Conservation (phyloP, 1,140 invertebrate genomes). For the Portunus trituberculatus region DNA sequence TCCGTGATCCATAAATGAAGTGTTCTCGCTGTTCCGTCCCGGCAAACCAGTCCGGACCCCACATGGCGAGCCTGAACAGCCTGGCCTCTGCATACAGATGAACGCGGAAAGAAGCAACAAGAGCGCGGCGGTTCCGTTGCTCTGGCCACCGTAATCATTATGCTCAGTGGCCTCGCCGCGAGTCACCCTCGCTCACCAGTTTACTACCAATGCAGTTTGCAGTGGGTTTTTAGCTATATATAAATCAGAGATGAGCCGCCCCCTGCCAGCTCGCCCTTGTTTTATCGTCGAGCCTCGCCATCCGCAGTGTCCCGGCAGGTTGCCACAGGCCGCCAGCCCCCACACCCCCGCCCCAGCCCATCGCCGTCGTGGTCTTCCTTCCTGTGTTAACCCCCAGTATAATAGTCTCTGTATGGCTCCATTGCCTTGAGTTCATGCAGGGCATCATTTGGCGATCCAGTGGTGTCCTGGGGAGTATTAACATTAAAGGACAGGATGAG, state of each 20-base stretch:
- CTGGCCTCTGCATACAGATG: constrained; percentile 17
- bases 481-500: constrained; percentile 56
- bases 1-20: background rate
- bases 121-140: constrained; percentile 3
- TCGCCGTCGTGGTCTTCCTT: background rate
- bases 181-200: constrained; percentile 14
- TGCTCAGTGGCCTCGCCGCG: constrained; percentile 34
- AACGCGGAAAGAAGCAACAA: constrained; percentile 29
- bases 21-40: background rate
- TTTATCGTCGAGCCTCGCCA: constrained; percentile 57
- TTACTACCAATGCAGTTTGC: constrained; percentile 64
- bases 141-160: background rate
- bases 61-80: background rate
- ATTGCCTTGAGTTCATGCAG: constrained; percentile 42
- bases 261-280: constrained; percentile 48
- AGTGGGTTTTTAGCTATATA: constrained; percentile 69
- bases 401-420: background rate
- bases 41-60: background rate
- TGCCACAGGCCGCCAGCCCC: constrained; percentile 48
- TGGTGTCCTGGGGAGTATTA: constrained; percentile 49
- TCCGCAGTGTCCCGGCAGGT: constrained; percentile 44
- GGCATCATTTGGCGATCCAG: background rate
- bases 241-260: constrained; percentile 70
- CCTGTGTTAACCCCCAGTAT: background rate
- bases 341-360: background rate